Evolutionary conservation across 2,888 invertebrate species (phyloP).

Genomic region (Leptopilina drosophilae): DNA sequence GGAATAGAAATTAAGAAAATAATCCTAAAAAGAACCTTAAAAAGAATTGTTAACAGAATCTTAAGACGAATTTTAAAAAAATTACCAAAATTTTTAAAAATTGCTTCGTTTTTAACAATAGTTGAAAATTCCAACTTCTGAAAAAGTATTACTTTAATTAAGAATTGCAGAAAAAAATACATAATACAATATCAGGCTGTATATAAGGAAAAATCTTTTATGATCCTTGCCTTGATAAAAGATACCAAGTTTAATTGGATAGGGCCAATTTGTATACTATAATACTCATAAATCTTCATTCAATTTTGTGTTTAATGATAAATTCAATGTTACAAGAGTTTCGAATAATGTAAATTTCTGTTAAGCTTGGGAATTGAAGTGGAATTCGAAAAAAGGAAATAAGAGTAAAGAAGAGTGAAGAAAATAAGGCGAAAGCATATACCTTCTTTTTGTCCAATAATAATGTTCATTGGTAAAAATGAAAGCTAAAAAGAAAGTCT

Average conservation of each 20-base stretch:
- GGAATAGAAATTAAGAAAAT: no score
- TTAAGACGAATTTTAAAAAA: no score
- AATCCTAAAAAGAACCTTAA: no score
- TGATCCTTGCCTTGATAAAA: not conserved
- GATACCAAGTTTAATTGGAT: slow-evolving; percentile 1
- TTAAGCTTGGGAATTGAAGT: slow-evolving; percentile 5
- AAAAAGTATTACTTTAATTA: not conserved
- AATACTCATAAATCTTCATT: slow-evolving; percentile 2
- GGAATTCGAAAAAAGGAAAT: slow-evolving; percentile 32
- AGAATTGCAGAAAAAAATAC: not conserved
- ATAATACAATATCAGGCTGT: not conserved
- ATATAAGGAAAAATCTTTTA: not conserved
- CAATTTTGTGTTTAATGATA: not conserved
- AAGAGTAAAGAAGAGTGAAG: slow-evolving; percentile 40
- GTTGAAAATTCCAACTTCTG: no score
- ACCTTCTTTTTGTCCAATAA: slow-evolving; percentile 48
- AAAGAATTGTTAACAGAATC: no score
- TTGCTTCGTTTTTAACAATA: no score
- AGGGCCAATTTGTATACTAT: slow-evolving; percentile 23
- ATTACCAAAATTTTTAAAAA: no score
- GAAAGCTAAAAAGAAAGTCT: slow-evolving; percentile 48
- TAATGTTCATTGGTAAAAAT: slow-evolving; percentile 42
- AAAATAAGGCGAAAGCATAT: slow-evolving; percentile 49
- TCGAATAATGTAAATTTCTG: slow-evolving; percentile 8
- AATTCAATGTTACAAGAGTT: slow-evolving; percentile 25